Evolutionary conservation across 2,797 vertebrate species (phyloP), one percentile per base, ranked within the genome.

Genomic region (Lepidocolaptes lacrymiger): DNA sequence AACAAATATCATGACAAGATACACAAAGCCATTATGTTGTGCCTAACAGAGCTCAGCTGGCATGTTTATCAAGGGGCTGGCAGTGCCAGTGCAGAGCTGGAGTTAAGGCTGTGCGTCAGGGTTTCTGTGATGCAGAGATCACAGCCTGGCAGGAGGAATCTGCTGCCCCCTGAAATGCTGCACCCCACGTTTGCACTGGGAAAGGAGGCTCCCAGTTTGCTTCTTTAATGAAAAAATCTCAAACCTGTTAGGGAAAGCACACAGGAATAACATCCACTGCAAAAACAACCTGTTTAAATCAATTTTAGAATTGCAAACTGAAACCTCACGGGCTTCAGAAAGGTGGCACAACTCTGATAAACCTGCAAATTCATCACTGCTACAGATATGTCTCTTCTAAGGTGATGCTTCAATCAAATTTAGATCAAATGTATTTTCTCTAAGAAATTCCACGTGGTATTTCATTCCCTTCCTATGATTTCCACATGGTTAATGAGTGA

Each of bases 1-100:
- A 97, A 96, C 96, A 96, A 96, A 96, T 68, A 92, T 37, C 91
- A 63, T 86, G 97, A 95, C 94, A 96, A 94, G 96, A 95, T 72
- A 93, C 94, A 96, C 95, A 92, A 88, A 96, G 95, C 95, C 94
- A 75, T 89, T 96, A 85, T 93, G 96, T 85, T 74, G 86, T 66
- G 94, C 55, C 93, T 89, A 92, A 61, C 80, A 41, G 85, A 85
- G 96, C 97, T 96, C 96, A 80, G 96, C 79, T 95, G 91, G 93
- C 80, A 36, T 69, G 87, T 95, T 96, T 95, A 91, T 95, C 95
- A 95, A 76, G 5, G 91, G 15, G 88, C 68, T 73, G 93, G 77
- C 90, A 91, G 90, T 90, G 92, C 95, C 95, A 55, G 46, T 3
- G 79, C 80, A 61, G 72, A 84, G 95, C 95, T 41, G 90, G 22